Evolutionary conservation across 92 coral and sea anemone genomes (phyloP).

Genomic region (Epizoanthus scotinus): DNA sequence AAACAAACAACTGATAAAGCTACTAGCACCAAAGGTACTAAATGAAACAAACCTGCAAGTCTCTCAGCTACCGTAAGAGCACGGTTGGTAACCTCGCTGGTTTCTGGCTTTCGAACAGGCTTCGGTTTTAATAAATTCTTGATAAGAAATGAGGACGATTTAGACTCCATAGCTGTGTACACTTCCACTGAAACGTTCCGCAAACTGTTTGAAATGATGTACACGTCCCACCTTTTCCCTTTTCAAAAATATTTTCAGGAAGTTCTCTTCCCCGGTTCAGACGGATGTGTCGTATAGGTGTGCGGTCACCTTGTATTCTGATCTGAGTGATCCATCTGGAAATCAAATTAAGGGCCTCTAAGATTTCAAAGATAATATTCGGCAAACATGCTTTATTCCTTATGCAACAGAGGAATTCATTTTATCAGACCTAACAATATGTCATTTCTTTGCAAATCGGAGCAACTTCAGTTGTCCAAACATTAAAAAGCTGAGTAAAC

Average conservation of each 20-base stretch:
- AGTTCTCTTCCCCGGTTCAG: constrained; percentile 34
- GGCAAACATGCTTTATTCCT: constrained; percentile 32
- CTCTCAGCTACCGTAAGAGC: constrained; percentile 41
- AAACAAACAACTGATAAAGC: constrained; percentile 6
- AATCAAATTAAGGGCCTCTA: constrained; percentile 36
- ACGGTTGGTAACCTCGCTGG: constrained; percentile 29
- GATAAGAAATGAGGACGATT: constrained; percentile 38
- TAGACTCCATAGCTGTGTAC: constrained; percentile 29
- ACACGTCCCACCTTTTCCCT: constrained; percentile 41
- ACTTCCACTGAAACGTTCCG: background rate
- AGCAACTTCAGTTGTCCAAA: constrained; percentile 2
- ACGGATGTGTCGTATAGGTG: constrained; percentile 46
- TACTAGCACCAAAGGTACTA: background rate
- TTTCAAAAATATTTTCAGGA: constrained; percentile 30
- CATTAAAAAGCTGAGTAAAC: constrained; percentile 7
- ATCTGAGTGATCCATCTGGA: constrained; percentile 38
- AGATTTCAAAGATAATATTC: constrained; percentile 46
- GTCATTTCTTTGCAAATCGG: background rate
- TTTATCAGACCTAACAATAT: constrained; percentile 26
- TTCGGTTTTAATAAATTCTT: constrained; percentile 34
- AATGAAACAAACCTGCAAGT: constrained; percentile 40
- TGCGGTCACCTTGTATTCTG: constrained; percentile 39
- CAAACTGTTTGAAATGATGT: constrained; percentile 16
- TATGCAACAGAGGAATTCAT: constrained; percentile 34
- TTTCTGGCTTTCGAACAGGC: constrained; percentile 11